Base-by-base conservation (phyloP, 2,888 invertebrate genomes). In the Shargacucullia verbasci region DNA sequence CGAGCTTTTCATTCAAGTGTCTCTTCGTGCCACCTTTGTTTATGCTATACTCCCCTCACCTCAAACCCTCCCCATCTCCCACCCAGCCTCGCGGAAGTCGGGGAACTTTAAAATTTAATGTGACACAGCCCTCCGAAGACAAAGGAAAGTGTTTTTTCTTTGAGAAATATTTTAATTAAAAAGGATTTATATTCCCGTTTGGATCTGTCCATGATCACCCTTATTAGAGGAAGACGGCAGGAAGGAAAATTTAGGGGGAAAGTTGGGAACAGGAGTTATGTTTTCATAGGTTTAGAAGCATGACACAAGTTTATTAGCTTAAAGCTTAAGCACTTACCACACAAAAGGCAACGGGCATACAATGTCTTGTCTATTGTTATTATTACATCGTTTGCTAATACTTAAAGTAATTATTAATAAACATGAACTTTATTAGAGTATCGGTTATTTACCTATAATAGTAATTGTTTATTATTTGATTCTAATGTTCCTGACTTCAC, bases 91-190 rank as follows among this genome's bases (percentile, higher is more conserved):
- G 40, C 39, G 33, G 46, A 67, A 63, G 57, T 45, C 43, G 29
- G 54, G 41, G 27, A 61, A 57, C 46, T 68, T 74, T 69, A 61
- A 70, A 72, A 53, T 73, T 62, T 67, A 58, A 70, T 67, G 57
- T 59, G 50, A 52, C 44, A 43, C 48, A 47, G 45, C 34, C 35
- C 40, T 39, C 45, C 12, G 15, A 12, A 20, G 11, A 12, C 20
- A 50, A 48, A 54, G 44, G 47, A 27, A 43, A 31, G 33, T 40
- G 44, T 10, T 29, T 56, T 60, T 59, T 53, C 35, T 44, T 40
- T 0, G 34, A 45, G 6, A 15, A 31, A 62, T 56, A 55, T 64
- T 74, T 68, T 69, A 69, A 73, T 73, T 63, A 70, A 55, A 62
- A 40, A 52, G 49, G 54, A 59, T 61, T 55, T 66, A 67, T 56